phyloP scores from a whole-genome alignment of 2,888 invertebrate species.

The Eupithecia centaureata region DNA sequence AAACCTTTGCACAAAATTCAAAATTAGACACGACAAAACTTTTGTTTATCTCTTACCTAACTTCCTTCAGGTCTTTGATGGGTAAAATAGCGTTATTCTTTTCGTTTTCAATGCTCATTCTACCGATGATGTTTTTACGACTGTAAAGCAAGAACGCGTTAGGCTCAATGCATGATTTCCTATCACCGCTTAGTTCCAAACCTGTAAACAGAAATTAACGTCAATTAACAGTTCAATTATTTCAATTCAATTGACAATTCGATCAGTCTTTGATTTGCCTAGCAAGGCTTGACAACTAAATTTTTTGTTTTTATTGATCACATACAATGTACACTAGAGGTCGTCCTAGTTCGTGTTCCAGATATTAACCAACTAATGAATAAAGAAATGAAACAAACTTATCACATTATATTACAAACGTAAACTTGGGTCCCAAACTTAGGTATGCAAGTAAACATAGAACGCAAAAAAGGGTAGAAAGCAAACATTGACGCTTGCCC shows the following conservation, averaged over 20 bases:
- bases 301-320: too few species aligned
- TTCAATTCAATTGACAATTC: too few species aligned
- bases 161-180: slow-evolving; percentile 92
- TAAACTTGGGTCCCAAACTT: too few species aligned
- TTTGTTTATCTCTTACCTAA: slow-evolving; percentile 82
- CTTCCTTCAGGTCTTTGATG: slow-evolving; percentile 92
- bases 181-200: slow-evolving; percentile 90
- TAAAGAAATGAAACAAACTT: too few species aligned
- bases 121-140: slow-evolving; percentile 91
- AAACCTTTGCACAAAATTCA: neutral
- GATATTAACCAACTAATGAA: too few species aligned
- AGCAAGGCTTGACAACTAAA: too few species aligned
- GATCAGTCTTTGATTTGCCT: too few species aligned
- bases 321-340: too few species aligned
- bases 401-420: too few species aligned
- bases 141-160: slow-evolving; percentile 94
- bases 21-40: neutral
- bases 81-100: slow-evolving; percentile 91
- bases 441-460: neutral
- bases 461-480: too few species aligned
- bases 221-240: neutral
- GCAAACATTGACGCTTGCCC: too few species aligned
- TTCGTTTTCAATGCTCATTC: slow-evolving; percentile 93
- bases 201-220: slow-evolving; percentile 62
- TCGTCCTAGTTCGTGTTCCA: too few species aligned